Base-by-base conservation (phyloP, 2,797 vertebrate species). In the Thamnophis elegans region DNA sequence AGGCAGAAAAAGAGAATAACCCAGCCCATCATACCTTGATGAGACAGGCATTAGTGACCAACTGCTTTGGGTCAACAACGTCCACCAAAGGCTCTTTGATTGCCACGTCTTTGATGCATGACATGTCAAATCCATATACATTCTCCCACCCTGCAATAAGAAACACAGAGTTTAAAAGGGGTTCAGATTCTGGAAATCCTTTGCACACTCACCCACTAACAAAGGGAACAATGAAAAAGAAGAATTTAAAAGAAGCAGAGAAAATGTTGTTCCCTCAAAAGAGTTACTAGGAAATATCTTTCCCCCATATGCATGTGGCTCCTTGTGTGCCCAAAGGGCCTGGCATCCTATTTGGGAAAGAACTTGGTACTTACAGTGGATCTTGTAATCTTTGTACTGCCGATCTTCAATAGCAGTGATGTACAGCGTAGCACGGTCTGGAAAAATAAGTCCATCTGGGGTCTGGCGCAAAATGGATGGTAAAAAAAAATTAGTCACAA, bases 301-400 rank as follows among this genome's bases (percentile, higher is more conserved):
- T 47, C 20, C 73, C 36, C 73, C 10, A 42, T 5, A 82, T 73
- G n/a, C 32, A 73, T 56, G 56, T 73, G n/a, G 7, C 7, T 36
- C 51, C 59, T 20, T 53, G 47, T 3, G 4, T 28, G 20, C 5
- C n/a, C 20, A 9, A 25, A 53, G 9, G 11, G 6, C 28, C 47
- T 2, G 42, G 10, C 16, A 12, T 82, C 36, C 16, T 82, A 73
- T 53, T 8, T 89, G 16, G 58, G 26, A 65, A 89, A 89, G 14
- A 47, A n/a, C 32, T 4, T 25, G 7, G 11, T 18, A 97, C 98
- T 98, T 96, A 99, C 99, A 99, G 98, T 99, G 99, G 95, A 99
- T 99, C 95, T 99, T 99, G 96, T 99, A 99, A 97, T 99, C 99
- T 97, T 99, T 99, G 97, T 99, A 99, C 96, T 99, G 99, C 89